Percentiles rank a stretch among this genome's conserved stretches.
These are phyloP conservation scores for Hippopotamus amphibius DNA, from an alignment of 2,113 vertebrate genomes.

Conservation along the genomic window DNA sequence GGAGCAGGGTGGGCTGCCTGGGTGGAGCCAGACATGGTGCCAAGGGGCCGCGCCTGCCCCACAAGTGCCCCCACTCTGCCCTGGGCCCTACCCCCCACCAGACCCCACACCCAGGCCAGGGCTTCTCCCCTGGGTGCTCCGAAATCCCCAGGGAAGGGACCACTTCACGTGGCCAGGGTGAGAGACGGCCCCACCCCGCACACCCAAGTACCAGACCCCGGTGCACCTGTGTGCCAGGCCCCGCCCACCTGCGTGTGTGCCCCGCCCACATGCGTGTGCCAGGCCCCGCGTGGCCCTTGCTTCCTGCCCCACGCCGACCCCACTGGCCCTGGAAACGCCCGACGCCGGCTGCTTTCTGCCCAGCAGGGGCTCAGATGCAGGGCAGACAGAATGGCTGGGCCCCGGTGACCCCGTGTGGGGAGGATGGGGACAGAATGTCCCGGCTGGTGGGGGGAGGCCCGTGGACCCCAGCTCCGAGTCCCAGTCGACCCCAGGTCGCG, in stretches of 20 bases:
- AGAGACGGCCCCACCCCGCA: too few relatives aligned
- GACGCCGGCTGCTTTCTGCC: not conserved
- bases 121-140: not conserved
- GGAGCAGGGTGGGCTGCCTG: fast-evolving
- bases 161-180: not conserved
- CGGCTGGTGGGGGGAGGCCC: not conserved
- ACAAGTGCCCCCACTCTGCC: not conserved
- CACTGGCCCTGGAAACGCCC: not conserved
- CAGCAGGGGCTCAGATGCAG: not conserved
- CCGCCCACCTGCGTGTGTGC: not conserved
- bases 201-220: too few relatives aligned
- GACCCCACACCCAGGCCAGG: not conserved
- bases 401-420: not conserved
- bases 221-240: not conserved
- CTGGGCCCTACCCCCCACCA: not conserved
- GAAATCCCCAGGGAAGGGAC: not conserved
- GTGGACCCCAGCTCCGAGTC: not conserved
- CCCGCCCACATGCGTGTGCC: not conserved
- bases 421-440: not conserved
- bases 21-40: fast-evolving
- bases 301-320: fast-evolving
- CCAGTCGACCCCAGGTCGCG: not conserved
- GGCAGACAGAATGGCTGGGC: not conserved
- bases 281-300: not conserved
- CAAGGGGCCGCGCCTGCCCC: not conserved